phyloP scores from a whole-genome alignment of 1,140 invertebrate species.

The Caerostris extrusa region DNA sequence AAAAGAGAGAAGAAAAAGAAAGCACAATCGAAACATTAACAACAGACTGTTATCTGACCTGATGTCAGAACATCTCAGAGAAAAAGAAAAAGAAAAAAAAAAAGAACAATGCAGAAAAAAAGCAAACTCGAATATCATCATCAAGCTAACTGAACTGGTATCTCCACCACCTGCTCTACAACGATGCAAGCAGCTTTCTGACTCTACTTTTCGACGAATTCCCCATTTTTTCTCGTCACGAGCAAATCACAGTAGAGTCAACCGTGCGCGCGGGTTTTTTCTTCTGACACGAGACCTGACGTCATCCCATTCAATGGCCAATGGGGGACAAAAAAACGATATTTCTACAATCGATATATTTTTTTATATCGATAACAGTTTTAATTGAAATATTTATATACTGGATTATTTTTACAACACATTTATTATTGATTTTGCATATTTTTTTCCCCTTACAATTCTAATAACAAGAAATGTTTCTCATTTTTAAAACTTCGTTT shows the following conservation, averaged over 20 bases:
- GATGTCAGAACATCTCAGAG: not conserved
- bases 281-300: not conserved
- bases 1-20: not conserved
- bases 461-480: no score
- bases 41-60: slow-evolving; percentile 6
- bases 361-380: no score
- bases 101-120: not conserved
- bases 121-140: not conserved
- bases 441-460: no score
- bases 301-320: not conserved
- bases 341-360: no score
- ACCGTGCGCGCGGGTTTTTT: not conserved
- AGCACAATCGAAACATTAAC: slow-evolving; percentile 1
- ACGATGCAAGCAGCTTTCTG: not conserved
- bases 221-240: not conserved
- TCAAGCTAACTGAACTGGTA: not conserved
- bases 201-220: not conserved
- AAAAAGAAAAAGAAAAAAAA: not conserved
- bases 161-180: not conserved
- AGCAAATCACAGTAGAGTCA: not conserved
- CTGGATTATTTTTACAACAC: no score
- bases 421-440: no score
- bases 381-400: no score
- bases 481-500: no score
- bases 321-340: not conserved